Percentiles rank a stretch among this genome's conserved stretches.
These are phyloP conservation scores for Mythimna impura DNA, from an alignment of 2,888 invertebrate genomes.

Conservation along the genomic window DNA sequence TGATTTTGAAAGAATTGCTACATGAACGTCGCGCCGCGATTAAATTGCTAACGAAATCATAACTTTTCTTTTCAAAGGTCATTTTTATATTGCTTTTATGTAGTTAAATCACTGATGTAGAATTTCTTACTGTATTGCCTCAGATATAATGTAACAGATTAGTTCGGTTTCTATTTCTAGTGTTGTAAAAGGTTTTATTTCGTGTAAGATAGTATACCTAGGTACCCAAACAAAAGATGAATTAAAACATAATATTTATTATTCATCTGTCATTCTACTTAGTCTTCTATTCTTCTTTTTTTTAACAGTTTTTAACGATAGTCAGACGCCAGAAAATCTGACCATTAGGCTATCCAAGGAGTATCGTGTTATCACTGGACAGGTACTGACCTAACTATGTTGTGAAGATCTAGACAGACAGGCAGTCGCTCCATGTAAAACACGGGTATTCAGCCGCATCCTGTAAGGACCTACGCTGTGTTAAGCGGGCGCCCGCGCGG, in stretches of 20 bases:
- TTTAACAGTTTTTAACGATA: too few relatives aligned
- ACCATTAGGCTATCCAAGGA: too few relatives aligned
- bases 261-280: not conserved
- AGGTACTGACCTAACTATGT: too few relatives aligned
- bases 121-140: constrained; percentile 1
- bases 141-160: constrained; percentile 12
- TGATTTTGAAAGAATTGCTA: constrained; percentile 29
- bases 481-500: too few relatives aligned
- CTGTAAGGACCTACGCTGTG: too few relatives aligned
- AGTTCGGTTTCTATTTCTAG: not conserved
- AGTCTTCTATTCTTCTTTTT: not conserved
- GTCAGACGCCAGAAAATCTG: too few relatives aligned
- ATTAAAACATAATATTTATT: not conserved
- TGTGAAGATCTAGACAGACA: too few relatives aligned
- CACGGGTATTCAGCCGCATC: too few relatives aligned
- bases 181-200: not conserved
- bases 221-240: not conserved
- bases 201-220: not conserved
- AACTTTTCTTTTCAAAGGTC: constrained; percentile 42
- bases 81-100: constrained; percentile 16
- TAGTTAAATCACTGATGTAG: not conserved
- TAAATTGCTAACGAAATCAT: constrained; percentile 22
- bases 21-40: not conserved
- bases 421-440: too few relatives aligned
- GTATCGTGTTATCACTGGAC: too few relatives aligned